These are phyloP conservation scores for Alauda arvensis DNA, from an alignment of 2,797 vertebrate genomes.

Conservation along the genomic window DNA sequence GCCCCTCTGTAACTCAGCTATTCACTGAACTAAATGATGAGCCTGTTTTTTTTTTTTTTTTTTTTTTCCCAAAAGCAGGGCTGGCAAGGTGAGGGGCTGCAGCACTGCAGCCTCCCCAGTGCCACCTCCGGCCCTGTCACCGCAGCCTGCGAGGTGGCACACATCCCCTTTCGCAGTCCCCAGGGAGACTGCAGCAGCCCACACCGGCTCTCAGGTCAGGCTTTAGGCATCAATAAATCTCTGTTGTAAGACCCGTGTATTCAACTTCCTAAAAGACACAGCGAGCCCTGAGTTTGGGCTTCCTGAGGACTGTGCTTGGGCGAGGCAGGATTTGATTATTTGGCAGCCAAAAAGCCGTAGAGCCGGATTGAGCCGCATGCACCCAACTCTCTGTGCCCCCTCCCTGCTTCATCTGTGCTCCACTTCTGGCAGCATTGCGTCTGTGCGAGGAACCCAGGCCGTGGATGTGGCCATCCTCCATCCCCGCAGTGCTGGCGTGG, in stretches of 20 bases:
- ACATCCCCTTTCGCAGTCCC: neutral
- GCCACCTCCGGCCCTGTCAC: neutral
- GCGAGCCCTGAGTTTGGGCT: neutral
- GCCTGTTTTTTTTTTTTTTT: neutral
- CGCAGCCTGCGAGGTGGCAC: constrained; percentile 9
- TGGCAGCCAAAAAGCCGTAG: neutral
- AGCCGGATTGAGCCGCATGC: neutral
- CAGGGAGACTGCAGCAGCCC: neutral
- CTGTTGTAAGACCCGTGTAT: constrained; percentile 44
- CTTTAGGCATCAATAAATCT: constrained; percentile 52
- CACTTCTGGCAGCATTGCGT: constrained; percentile 33
- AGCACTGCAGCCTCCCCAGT: neutral
- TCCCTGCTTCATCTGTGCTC: constrained; percentile 24
- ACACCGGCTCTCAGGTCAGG: neutral
- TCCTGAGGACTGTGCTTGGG: neutral
- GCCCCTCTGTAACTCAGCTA: neutral
- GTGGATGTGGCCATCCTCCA: neutral
- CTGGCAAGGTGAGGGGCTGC: neutral
- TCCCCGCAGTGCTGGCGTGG: neutral
- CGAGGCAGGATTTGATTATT: constrained; percentile 9
- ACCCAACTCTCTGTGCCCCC: neutral
- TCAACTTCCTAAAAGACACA: constrained; percentile 32
- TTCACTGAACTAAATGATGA: neutral
- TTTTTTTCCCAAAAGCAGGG: neutral
- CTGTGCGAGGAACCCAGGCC: neutral